Conservation (phyloP, 1,140 invertebrate genomes). For the Cydia fagiglandana region DNA sequence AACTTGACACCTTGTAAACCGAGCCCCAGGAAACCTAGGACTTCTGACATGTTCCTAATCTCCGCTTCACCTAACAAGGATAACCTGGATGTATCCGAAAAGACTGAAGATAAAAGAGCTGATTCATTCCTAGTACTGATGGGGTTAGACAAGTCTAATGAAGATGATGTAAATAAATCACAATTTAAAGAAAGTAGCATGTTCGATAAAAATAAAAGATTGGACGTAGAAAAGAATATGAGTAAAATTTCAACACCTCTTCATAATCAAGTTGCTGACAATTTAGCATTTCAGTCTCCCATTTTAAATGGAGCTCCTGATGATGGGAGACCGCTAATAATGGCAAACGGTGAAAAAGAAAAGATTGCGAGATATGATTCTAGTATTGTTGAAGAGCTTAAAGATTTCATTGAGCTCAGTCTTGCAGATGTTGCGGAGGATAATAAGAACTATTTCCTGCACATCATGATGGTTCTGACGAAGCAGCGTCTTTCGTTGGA, state of each 20-base stretch:
- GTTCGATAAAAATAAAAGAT: conserved; percentile 56
- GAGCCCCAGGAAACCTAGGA: conserved; percentile 55
- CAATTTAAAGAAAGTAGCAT: conserved; percentile 58
- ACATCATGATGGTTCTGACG: conserved; percentile 72
- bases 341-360: conserved; percentile 46
- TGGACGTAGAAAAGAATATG: conserved; percentile 65
- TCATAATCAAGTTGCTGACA: conserved; percentile 53
- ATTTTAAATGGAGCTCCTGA: conserved; percentile 55
- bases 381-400: conserved; percentile 66
- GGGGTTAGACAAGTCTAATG: conserved; percentile 65
- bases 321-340: conserved; percentile 49
- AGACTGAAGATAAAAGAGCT: conserved; percentile 51
- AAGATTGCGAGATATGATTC: conserved; percentile 46
- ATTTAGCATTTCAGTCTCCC: conserved; percentile 61
- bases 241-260: conserved; percentile 70
- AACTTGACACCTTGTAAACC: conserved; percentile 48
- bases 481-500: conserved; percentile 76
- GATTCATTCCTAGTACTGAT: conserved; percentile 72
- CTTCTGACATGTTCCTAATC: conserved; percentile 67
- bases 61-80: conserved; percentile 61
- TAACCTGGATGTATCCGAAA: conserved; percentile 45
- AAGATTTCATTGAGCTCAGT: conserved; percentile 70
- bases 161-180: conserved; percentile 57
- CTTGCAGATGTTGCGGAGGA: conserved; percentile 70
- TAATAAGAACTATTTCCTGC: conserved; percentile 70